Conservation (phyloP, 2,888 invertebrate genomes). For the Drosophila mimica region DNA sequence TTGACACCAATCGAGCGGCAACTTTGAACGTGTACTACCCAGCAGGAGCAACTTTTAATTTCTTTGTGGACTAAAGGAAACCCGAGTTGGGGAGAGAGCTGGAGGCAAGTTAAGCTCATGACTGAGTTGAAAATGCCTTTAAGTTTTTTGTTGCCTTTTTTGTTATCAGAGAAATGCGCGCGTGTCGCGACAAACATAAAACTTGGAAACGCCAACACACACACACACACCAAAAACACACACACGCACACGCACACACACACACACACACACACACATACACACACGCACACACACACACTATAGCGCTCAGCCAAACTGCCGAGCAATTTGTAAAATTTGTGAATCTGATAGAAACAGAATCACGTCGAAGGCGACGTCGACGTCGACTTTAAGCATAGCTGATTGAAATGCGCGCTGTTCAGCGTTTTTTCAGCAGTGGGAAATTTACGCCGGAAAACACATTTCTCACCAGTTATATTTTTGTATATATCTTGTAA, state of each 20-base stretch:
- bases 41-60: slow-evolving; percentile 52
- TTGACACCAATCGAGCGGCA: slow-evolving; percentile 3
- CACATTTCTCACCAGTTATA: slow-evolving; percentile 15
- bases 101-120: slow-evolving; percentile 13
- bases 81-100: neutral
- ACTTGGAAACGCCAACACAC: slow-evolving; percentile 39
- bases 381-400: neutral
- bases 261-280: slow-evolving; percentile 3
- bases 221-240: neutral
- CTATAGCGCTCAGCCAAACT: slow-evolving; percentile 34
- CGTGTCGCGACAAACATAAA: slow-evolving; percentile 44
- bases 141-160: slow-evolving; percentile 20
- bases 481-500: slow-evolving; percentile 10
- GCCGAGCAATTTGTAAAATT: slow-evolving; percentile 58
- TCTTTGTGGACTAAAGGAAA: slow-evolving; percentile 12
- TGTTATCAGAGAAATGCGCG: slow-evolving; percentile 54
- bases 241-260: neutral
- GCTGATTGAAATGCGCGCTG: slow-evolving; percentile 37
- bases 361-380: neutral
- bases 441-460: slow-evolving; percentile 3
- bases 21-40: slow-evolving; percentile 29
- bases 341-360: slow-evolving; percentile 37
- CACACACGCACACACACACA: neutral
- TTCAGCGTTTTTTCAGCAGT: neutral
- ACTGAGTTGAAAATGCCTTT: slow-evolving; percentile 33